These are phyloP conservation scores for Crotalus viridis DNA, from an alignment of 2,113 vertebrate genomes.

Conservation along the genomic window DNA sequence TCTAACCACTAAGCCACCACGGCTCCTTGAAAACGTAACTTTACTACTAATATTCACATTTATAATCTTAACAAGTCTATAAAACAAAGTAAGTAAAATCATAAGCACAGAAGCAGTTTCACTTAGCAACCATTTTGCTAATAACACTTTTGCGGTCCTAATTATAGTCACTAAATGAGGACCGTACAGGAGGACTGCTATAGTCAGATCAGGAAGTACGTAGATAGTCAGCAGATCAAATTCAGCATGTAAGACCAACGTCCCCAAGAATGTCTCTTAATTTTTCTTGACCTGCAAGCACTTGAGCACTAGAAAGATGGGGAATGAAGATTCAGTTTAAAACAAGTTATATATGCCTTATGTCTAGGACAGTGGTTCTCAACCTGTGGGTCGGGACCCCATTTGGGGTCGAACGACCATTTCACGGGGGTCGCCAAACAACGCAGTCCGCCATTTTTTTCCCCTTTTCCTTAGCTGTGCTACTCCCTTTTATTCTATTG, in stretches of 20 bases:
- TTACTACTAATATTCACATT: neutral
- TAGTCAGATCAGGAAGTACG: neutral
- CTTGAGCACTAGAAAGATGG: neutral
- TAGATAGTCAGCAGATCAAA: neutral
- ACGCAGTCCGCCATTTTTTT: too few relatives aligned
- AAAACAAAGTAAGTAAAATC: neutral
- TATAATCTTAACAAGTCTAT: neutral
- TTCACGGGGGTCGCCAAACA: too few relatives aligned
- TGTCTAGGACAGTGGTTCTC: neutral
- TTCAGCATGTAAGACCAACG: neutral
- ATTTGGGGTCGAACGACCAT: too few relatives aligned
- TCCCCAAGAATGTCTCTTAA: neutral
- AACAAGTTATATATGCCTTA: neutral
- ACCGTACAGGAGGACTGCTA: neutral
- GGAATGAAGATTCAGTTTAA: constrained; percentile 22
- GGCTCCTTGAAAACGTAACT: neutral
- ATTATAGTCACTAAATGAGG: neutral
- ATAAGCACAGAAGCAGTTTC: neutral
- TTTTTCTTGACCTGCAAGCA: neutral
- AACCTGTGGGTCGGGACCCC: too few relatives aligned
- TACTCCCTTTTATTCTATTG: too few relatives aligned
- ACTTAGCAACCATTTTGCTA: neutral
- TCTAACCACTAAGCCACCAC: neutral
- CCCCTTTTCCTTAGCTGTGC: too few relatives aligned
- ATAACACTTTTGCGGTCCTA: neutral